A percentile compares a stretch with the other conserved stretches of the same genome.
These are phyloP conservation scores for Embidobia sp. DNA, from an alignment of 2,888 invertebrate species.

Conservation along the genomic window DNA sequence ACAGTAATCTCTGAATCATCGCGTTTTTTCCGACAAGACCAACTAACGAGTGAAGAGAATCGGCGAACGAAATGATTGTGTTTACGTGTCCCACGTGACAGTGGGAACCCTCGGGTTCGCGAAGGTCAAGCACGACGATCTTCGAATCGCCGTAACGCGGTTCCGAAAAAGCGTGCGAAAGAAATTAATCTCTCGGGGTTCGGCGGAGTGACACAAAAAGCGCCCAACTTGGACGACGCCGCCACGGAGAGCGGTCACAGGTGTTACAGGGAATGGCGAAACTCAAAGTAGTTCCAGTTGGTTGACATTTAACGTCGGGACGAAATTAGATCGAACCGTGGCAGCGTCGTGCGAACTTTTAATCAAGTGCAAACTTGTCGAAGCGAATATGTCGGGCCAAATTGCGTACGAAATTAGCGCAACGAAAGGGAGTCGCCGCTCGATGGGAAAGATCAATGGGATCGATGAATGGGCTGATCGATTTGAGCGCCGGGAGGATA, in stretches of 20 bases:
- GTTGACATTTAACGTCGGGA: conserved; percentile 40
- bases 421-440: neutral
- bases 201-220: conserved; percentile 11
- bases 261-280: conserved; percentile 41
- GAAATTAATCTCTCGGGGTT: conserved; percentile 16
- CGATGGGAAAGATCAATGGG: neutral
- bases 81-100: conserved; percentile 25
- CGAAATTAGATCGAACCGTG: conserved; percentile 46
- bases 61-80: conserved; percentile 17
- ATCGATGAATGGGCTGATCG: too few species aligned
- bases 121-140: conserved; percentile 24
- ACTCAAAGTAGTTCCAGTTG: conserved; percentile 37
- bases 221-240: conserved; percentile 3
- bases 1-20: too few species aligned
- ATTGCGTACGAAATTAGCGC: conserved; percentile 18
- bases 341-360: conserved; percentile 35
- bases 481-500: too few species aligned
- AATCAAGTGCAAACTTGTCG: conserved; percentile 46
- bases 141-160: conserved; percentile 8
- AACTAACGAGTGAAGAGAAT: conserved; percentile 1
- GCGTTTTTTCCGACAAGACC: neutral
- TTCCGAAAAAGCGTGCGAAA: conserved; percentile 4
- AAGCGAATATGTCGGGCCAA: conserved; percentile 32
- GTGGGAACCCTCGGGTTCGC: neutral
- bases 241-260: conserved; percentile 21